Conservation (phyloP, 2,797 vertebrate species). For the Heliangelus exortis region DNA sequence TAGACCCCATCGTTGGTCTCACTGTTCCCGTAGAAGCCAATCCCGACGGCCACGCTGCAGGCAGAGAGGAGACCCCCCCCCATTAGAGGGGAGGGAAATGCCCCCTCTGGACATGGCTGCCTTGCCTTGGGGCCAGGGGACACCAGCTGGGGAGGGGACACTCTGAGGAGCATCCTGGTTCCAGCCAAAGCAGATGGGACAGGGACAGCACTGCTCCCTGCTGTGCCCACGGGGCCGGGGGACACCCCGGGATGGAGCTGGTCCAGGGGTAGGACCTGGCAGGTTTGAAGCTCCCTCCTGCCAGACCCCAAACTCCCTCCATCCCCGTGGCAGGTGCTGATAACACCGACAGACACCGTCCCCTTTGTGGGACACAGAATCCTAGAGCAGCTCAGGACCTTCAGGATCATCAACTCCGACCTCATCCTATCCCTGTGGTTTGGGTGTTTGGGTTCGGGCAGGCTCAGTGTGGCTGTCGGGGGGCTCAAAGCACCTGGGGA, state of each 20-base stretch:
- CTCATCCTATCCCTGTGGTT: too few relatives aligned
- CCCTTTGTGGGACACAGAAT: too few relatives aligned
- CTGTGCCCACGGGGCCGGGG: accelerated
- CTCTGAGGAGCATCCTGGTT: accelerated
- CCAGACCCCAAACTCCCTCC: background rate
- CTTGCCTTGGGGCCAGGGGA: background rate
- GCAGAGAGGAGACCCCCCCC: background rate
- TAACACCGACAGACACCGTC: accelerated
- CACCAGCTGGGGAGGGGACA: accelerated
- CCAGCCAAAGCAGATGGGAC: background rate
- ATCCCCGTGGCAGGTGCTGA: accelerated
- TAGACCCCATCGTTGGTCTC: constrained; percentile 94
- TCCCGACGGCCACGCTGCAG: constrained; percentile 87
- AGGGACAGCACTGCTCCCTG: accelerated
- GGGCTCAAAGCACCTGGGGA: background rate
- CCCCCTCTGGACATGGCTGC: background rate
- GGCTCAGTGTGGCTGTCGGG: accelerated
- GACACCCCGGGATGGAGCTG: accelerated
- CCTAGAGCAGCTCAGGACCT: too few relatives aligned
- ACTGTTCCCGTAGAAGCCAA: constrained; percentile 98
- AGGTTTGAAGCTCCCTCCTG: background rate
- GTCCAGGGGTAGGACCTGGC: accelerated
- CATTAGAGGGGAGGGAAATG: background rate
- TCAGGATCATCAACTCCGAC: too few relatives aligned
- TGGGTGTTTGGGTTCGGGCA: accelerated